Evolutionary conservation across 2,888 invertebrate species (phyloP), one percentile per base, ranked within the genome.

Genomic region (Agrotis clavis): DNA sequence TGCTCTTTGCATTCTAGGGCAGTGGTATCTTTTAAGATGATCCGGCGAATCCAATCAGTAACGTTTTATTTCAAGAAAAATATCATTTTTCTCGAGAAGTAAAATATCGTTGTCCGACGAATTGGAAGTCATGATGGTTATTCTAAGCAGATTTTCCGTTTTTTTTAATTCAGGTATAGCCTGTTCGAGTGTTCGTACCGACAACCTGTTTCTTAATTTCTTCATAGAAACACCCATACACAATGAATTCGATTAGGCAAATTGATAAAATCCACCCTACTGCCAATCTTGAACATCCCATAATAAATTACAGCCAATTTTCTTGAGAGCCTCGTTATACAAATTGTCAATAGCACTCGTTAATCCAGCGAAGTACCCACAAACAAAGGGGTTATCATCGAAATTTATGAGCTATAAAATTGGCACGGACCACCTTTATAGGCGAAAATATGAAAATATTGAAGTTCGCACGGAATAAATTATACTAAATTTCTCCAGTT

Each of bases 321-420:
- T 81, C 86, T 89, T 85, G 79, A 90, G 85, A 86, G 88, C 87
- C 86, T 85, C 78, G 81, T 82, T 78, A 81, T 85, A 85, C 89
- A 87, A 86, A 88, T 87, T 86, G 87, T 89, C 88, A 87, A 89
- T 90, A 87, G 84, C 86, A 88, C 87, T 88, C 86, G 87, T 81
- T 90, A 87, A 90, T 88, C 86, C 83, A 71, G 80, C 73, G 81
- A 87, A 88, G 85, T 85, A 87, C 86, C 87, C 87, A 86, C 89
- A 90, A 89, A 88, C 90, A 91, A 92, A 90, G 88, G 89, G 90
- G 89, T 88, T 87, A 90, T 88, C 87, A 89, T 87, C 86, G 79
- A 81, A 91, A 92, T 92, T 92, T 92, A 92, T 90, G 91, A 89
- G 83, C 88, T 85, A 89, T 90, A 89, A 91, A 92, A 92, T 90